A percentile compares a stretch with the other conserved stretches of the same genome.
phyloP scores from a whole-genome alignment of 1,140 invertebrate species.

The Schlechtendalia chinensis region DNA sequence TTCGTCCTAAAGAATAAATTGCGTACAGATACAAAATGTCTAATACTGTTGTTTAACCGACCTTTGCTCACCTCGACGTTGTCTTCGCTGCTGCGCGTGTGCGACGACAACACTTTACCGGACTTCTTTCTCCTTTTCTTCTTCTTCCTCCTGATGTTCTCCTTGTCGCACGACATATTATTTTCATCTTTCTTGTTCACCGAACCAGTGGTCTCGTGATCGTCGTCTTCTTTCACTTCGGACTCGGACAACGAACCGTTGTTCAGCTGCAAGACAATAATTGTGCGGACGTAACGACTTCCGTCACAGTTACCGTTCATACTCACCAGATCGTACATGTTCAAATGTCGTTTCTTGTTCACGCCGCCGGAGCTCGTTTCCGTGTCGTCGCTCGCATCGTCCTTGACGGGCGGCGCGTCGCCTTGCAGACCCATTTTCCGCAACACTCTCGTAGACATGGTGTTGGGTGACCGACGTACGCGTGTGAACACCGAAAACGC shows the following conservation, averaged over 20 bases:
- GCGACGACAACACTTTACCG: slow-evolving; percentile 57
- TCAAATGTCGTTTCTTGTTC: slow-evolving; percentile 61
- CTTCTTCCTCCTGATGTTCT: slow-evolving; percentile 60
- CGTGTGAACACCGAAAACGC: background rate
- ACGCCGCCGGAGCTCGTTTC: slow-evolving; percentile 58
- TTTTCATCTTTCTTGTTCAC: slow-evolving; percentile 56
- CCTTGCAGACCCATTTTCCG: slow-evolving; percentile 54
- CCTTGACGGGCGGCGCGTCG: slow-evolving; percentile 54
- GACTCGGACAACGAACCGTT: slow-evolving; percentile 66
- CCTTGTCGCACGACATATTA: slow-evolving; percentile 55
- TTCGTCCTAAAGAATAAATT: slow-evolving; percentile 64
- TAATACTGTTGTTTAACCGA: no score
- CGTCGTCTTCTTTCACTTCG: slow-evolving; percentile 69
- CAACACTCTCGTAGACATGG: slow-evolving; percentile 54
- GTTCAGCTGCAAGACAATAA: slow-evolving; percentile 59
- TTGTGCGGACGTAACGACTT: background rate
- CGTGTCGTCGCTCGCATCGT: slow-evolving; percentile 59
- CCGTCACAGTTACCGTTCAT: no score
- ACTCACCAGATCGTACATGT: slow-evolving; percentile 66
- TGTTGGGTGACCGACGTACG: background rate
- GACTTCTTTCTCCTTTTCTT: slow-evolving; percentile 67
- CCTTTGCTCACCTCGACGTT: slow-evolving; percentile 60
- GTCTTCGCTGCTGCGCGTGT: slow-evolving; percentile 63
- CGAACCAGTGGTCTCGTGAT: slow-evolving; percentile 63
- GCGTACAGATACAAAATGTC: no score